Evolutionary conservation across 2,113 vertebrate species (phyloP).

Genomic region (Daboia siamensis): DNA sequence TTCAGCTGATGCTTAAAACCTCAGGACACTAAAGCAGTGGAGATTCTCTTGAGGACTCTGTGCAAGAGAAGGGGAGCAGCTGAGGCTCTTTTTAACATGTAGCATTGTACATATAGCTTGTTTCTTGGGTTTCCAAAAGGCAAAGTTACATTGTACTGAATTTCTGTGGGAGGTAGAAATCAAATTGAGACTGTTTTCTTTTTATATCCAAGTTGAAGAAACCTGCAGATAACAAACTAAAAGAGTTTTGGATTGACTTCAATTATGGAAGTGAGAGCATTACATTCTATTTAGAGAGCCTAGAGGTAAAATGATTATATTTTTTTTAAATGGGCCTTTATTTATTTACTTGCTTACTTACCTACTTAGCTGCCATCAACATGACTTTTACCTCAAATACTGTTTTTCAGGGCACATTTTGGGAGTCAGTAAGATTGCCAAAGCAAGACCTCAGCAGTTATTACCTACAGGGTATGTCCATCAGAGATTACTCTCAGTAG

Average conservation of each 20-base stretch:
- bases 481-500: fast-evolving
- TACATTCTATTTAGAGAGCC: constrained; percentile 82
- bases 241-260: constrained; percentile 93
- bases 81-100: not conserved
- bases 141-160: not conserved
- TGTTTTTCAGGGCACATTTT: constrained; percentile 72
- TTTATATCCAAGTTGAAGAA: constrained; percentile 74
- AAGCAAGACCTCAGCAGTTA: constrained; percentile 71
- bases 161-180: not conserved
- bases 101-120: not conserved
- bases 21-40: not conserved
- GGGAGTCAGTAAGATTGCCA: constrained; percentile 78
- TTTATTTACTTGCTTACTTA: not conserved
- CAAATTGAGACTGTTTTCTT: not conserved
- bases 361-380: not conserved
- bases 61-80: not conserved
- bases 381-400: not conserved
- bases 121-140: not conserved
- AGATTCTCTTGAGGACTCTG: not conserved
- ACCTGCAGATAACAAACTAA: constrained; percentile 81
- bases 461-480: constrained; percentile 66
- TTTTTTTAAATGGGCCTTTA: not conserved
- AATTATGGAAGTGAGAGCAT: constrained; percentile 80
- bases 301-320: constrained; percentile 67
- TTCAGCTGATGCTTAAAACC: no score